Evolutionary conservation across 2,113 vertebrate genomes (phyloP).

Genomic region (Psilopogon haemacephalus): DNA sequence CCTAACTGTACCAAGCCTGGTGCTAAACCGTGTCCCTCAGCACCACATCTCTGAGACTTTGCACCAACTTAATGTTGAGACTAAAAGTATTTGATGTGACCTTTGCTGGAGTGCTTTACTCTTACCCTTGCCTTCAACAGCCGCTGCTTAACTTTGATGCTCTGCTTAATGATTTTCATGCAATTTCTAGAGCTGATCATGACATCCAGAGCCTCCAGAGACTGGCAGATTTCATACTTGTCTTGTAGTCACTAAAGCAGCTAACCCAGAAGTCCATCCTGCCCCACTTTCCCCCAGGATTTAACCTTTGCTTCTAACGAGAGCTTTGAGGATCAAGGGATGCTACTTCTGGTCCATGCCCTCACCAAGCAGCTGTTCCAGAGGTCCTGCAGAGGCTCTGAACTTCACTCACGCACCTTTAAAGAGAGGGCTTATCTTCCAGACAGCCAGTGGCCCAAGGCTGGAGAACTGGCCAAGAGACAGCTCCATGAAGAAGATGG

Average conservation of each 20-base stretch:
- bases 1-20: no score
- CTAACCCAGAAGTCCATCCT: background rate
- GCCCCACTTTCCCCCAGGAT: background rate
- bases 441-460: constrained; percentile 78
- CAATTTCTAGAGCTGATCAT: background rate
- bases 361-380: background rate
- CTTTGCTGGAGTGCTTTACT: background rate
- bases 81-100: background rate
- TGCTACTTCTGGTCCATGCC: background rate
- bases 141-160: background rate
- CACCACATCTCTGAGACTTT: no score
- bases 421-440: constrained; percentile 84
- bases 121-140: background rate
- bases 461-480: constrained; percentile 84
- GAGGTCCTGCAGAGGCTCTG: background rate
- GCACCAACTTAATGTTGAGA: background rate
- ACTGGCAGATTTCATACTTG: background rate
- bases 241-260: background rate
- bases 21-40: no score
- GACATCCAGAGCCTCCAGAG: background rate
- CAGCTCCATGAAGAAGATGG: constrained; percentile 83
- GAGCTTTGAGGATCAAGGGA: background rate
- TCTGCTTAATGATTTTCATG: background rate
- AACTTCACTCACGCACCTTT: constrained; percentile 74
- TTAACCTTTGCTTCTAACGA: background rate